Evolutionary conservation across 1,140 invertebrate species (phyloP).

Genomic region (Adelges cooleyi): DNA sequence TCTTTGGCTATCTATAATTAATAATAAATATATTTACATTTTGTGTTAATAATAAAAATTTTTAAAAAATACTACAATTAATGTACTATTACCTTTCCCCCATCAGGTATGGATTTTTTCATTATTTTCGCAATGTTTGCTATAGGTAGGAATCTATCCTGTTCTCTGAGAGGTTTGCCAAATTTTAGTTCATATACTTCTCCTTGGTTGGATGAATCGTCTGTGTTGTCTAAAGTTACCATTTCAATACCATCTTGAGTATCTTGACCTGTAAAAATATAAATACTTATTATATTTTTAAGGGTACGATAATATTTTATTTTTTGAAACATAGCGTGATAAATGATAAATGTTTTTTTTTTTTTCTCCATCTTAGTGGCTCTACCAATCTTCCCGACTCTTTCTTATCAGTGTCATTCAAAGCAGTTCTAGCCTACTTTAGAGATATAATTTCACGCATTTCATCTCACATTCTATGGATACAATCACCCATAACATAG

Average conservation of each 20-base stretch:
- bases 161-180: constrained; percentile 57
- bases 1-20: constrained; percentile 84
- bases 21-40: not conserved
- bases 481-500: no score
- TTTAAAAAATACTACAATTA: not conserved
- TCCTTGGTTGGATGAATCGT: constrained; percentile 53
- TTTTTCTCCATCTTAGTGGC: no score
- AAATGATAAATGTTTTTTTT: no score
- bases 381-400: no score
- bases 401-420: no score
- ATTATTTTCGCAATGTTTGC: constrained; percentile 99
- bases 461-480: no score
- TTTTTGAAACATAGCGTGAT: no score
- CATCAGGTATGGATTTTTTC: constrained; percentile 92
- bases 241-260: constrained; percentile 32
- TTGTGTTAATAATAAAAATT: not conserved
- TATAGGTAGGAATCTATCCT: constrained; percentile 93
- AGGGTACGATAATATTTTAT: no score
- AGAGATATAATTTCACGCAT: no score
- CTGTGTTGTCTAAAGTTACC: constrained; percentile 49
- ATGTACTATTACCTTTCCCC: constrained; percentile 63
- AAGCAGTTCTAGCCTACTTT: no score
- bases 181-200: constrained; percentile 38
- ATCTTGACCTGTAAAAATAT: constrained; percentile 13
- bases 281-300: not conserved